These are phyloP conservation scores for Geodia barretti DNA, from an alignment of 37 sponge, comb jelly and placozoan species.

Conservation along the genomic window DNA sequence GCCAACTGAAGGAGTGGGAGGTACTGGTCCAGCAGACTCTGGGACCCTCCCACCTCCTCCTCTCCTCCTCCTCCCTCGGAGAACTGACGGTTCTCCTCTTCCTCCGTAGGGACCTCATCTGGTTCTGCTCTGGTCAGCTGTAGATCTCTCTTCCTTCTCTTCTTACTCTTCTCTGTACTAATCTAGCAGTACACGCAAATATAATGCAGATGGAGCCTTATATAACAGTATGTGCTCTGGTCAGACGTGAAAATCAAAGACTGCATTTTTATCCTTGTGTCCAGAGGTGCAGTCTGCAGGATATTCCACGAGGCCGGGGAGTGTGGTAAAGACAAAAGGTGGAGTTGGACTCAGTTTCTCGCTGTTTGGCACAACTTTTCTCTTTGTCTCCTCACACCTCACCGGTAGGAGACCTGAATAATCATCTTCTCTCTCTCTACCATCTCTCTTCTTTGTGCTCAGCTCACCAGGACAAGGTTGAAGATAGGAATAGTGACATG, in stretches of 20 bases:
- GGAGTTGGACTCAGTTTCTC: constrained; percentile 76
- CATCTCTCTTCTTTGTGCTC: neutral
- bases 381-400: constrained; percentile 91
- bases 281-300: constrained; percentile 57
- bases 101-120: constrained; percentile 87
- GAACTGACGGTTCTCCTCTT: constrained; percentile 67
- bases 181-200: no score
- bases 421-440: constrained; percentile 2
- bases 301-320: constrained; percentile 72
- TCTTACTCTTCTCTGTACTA: neutral
- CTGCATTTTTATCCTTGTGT: no score
- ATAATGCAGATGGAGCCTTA: no score
- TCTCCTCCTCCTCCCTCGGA: constrained; percentile 68
- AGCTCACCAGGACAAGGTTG: constrained; percentile 63
- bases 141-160: no score
- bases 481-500: constrained; percentile 72
- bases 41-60: constrained; percentile 83
- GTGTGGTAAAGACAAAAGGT: constrained; percentile 84
- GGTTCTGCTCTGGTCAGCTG: constrained; percentile 84
- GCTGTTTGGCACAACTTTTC: constrained; percentile 88
- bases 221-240: no score
- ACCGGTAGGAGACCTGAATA: constrained; percentile 57
- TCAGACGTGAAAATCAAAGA: no score
- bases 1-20: constrained; percentile 77
- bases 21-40: constrained; percentile 90